Evolutionary conservation across 1,140 invertebrate species (phyloP), one percentile per base, ranked within the genome.

Genomic region (Hesperophylax magnus): DNA sequence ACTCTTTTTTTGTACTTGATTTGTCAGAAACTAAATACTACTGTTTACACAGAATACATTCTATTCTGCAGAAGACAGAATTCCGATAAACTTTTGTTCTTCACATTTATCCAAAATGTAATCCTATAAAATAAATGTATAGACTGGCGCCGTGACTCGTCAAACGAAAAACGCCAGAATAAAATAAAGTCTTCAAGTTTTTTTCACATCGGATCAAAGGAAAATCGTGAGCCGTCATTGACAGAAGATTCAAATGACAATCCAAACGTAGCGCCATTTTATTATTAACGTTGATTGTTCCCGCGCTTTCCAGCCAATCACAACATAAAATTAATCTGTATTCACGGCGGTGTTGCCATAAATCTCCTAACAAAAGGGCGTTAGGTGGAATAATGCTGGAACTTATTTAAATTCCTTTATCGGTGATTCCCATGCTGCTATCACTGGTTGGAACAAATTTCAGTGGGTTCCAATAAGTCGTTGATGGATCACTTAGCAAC

Each of bases 341-440:
- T 72, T 72, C 69, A 72, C 47, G 39, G 20, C 69, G 27, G 18
- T 24, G 20, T 53, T 14, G 69, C 39, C 39, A 24, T 72, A 72
- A 72, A 72, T 72, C 69, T 72, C 52, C 69, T 47, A 72, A 72
- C 69, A 72, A 72, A 67, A 54, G 69, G 69, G 69, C 18, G 69
- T 72, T 72, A 72, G 27, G 52, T 24, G 9, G 47, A 69, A 72
- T 72, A 72, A 72, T 54, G 27, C 47, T 53, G 67, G 47, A 20
- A 72, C 69, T 54, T 31, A 72, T 72, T 54, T 52, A 54, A 72
- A 72, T 72, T 72, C 69, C 47, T 72, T 27, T 14, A 54, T 72
- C 47, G 39, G 67, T 18, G 20, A 53, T 72, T 72, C 69, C 69
- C 69, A 72, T 54, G 53, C 69, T 15, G 20, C 9, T 22, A 20